Evolutionary conservation across 2,888 invertebrate species (phyloP), one percentile per base, ranked within the genome.

Genomic region (Rugalucina vietnamica): DNA sequence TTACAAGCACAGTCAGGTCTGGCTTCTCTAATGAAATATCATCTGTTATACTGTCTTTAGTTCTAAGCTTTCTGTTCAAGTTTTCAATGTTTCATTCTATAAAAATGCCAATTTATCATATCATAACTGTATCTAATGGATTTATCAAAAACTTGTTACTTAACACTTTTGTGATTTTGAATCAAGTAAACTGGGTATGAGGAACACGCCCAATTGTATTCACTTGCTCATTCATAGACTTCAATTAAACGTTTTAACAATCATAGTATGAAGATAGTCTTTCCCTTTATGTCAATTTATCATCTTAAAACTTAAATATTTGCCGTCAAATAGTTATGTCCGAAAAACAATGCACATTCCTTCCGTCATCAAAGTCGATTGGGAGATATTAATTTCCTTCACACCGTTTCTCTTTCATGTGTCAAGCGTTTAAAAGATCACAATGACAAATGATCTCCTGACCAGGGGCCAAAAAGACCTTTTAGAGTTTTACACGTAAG

Each of bases 401-500:
- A 34, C 65, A 65, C 65, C 65, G 34, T n/a, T 65, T 18, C 24
- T 21, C 34, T 65, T 65, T 32, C 18, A 34, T 18, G 10, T 65
- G 65, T 65, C 65, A 65, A 65, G 34, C 18, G 2, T 21, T 24
- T 34, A 18, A 65, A 34, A 65, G 65, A 65, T 65, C 65, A 34
- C 21, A 34, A 72, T 72, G 72, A 72, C 72, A 12, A 43, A 72
- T 72, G 72, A n/a, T 43, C 43, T 43, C 39, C 12, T 43, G 18
- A 39, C 72, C 39, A 27, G n/a, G 39, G 72, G 72, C 72, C 3
- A 72, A 72, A 65, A 65, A 65, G 29, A 29, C 34, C 21, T 65
- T 65, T 65, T 37, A n/a, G 10, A 5, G 29, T 72, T 72, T 72
- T 49, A 77, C 77, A 77, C 77, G 29, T 50, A 29, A 70, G 37